Conservation (phyloP, 2,797 vertebrate genomes). For the Neosilurus mollespiculum region DNA sequence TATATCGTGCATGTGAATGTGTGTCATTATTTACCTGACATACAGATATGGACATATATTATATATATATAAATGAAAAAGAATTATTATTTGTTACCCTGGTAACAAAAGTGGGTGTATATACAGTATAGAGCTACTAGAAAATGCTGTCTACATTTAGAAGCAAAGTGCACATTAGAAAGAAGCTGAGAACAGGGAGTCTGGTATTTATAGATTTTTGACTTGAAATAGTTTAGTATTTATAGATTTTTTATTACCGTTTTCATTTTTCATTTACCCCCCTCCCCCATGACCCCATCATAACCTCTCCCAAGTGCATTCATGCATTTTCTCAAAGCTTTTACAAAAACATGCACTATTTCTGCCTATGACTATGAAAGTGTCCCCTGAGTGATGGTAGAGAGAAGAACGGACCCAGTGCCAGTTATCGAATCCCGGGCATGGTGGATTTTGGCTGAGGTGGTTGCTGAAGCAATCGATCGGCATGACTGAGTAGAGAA, state of each 20-base stretch:
- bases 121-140: constrained; percentile 6
- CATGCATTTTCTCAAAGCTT: not conserved
- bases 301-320: constrained; percentile 31
- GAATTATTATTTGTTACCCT: constrained; percentile 59
- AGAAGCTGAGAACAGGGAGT: not conserved
- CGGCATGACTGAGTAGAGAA: constrained; percentile 25
- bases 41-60: constrained; percentile 44
- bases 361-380: constrained; percentile 29
- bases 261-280: not conserved
- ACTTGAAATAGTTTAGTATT: not conserved
- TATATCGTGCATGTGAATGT: constrained; percentile 23
- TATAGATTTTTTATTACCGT: constrained; percentile 24
- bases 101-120: constrained; percentile 54
- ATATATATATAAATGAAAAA: constrained; percentile 60
- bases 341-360: constrained; percentile 9
- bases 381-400: constrained; percentile 19
- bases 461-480: constrained; percentile 47
- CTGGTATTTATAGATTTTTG: constrained; percentile 26
- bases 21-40: constrained; percentile 46
- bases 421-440: constrained; percentile 46
- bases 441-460: constrained; percentile 43
- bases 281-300: not conserved
- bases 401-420: constrained; percentile 20
- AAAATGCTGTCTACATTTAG: constrained; percentile 9
- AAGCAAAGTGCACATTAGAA: constrained; percentile 16